Percentiles rank a stretch among this genome's conserved stretches.
Evolutionary conservation across 2,113 vertebrate genomes (phyloP).

Genomic region (Galbula dea): DNA sequence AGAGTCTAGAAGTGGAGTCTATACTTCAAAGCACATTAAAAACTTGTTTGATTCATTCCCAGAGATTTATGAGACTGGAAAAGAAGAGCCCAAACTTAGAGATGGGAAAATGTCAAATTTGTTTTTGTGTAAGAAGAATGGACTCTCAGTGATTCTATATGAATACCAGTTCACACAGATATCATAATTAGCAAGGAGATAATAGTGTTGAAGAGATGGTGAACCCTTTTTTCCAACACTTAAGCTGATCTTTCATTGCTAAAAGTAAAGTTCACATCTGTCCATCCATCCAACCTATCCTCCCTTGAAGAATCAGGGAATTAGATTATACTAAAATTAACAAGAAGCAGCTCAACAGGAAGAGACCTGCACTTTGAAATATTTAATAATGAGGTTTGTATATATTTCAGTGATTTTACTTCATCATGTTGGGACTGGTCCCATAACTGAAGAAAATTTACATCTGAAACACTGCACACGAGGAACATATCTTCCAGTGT

Average conservation of each 20-base stretch:
- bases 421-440: neutral
- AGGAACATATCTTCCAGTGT: neutral
- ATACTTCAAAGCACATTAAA: neutral
- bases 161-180: neutral
- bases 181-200: neutral
- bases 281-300: neutral
- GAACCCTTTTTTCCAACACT: neutral
- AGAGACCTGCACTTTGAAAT: neutral
- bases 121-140: neutral
- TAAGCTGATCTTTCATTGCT: neutral
- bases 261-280: neutral
- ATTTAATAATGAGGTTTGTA: neutral
- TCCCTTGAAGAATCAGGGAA: neutral
- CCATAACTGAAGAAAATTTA: neutral
- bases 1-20: neutral
- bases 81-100: neutral
- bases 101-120: neutral
- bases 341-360: neutral
- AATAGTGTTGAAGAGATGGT: neutral
- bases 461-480: neutral
- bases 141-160: neutral
- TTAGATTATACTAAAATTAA: neutral
- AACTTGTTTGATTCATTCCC: neutral
- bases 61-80: neutral
- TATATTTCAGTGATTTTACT: neutral